Conservation (phyloP, 2,888 invertebrate species). For the Lacanobia wlatinum region DNA sequence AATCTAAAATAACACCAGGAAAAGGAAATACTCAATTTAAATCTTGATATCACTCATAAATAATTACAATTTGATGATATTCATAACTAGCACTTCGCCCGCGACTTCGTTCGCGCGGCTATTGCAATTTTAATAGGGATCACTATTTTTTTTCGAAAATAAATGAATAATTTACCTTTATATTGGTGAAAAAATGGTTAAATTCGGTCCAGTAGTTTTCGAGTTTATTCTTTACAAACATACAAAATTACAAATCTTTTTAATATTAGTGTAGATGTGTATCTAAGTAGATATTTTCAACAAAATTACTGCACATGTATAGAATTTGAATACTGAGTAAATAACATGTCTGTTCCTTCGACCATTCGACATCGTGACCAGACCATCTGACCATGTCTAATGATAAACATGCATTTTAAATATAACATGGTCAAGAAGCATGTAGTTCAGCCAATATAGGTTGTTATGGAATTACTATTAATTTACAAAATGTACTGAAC, state of each 20-base stretch:
- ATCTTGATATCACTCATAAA: background rate
- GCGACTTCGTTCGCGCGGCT: too few species aligned
- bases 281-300: background rate
- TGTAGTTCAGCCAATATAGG: background rate
- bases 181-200: too few species aligned
- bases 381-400: constrained; percentile 1
- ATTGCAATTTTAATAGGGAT: too few species aligned
- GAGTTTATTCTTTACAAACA: too few species aligned
- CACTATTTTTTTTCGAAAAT: too few species aligned
- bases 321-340: constrained; percentile 1
- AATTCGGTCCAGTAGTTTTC: too few species aligned
- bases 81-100: too few species aligned
- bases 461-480: background rate
- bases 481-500: too few species aligned
- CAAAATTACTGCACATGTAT: background rate
- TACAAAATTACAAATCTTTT: too few species aligned
- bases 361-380: constrained; percentile 10
- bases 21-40: background rate
- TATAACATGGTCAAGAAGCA: background rate
- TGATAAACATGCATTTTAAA: constrained; percentile 16
- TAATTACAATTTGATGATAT: background rate
- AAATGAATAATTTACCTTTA: too few species aligned
- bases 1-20: background rate
- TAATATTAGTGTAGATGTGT: background rate
- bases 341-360: background rate